Base-by-base conservation (phyloP, 2,113 vertebrate genomes). In the Microcebus tavaratra region DNA sequence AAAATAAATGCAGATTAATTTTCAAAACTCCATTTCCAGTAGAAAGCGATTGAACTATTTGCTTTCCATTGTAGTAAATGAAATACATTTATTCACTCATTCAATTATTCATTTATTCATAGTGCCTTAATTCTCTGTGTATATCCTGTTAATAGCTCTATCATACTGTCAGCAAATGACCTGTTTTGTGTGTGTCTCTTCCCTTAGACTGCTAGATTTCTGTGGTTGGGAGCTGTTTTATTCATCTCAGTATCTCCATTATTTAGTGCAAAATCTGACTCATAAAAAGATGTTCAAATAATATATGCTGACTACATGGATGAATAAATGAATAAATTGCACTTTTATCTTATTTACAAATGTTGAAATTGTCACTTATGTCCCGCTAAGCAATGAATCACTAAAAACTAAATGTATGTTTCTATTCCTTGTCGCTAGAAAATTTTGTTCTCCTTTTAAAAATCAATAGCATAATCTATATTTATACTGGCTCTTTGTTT, bases 321-420 rank as follows among this genome's bases (percentile, higher is more conserved):
- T 57, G 27, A 87, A 80, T 42, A 86, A 78, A 94, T 55, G 57
- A 42, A 94, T 55, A 63, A 42, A 83, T 79, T 87, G 34, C 36
- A 42, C 29, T 55, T 87, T 89, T 70, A 96, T 29, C 17, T 65
- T 96, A 78, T 93, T 96, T 90, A 80, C 59, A 73, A 73, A 90
- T 88, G 70, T 88, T 84, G 45, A 96, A 88, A 88, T 76, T 91
- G 27, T 21, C 92, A 92, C 61, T 63, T 83, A 80, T 90, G 81
- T 95, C 42, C 34, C 90, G 65, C 59, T 72, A 97, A 83, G 70
- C 59, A 76, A 81, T 72, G 90, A 97, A 57, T 75, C 59, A 81
- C 29, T 65, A 75, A 95, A 93, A 93, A 75, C 27, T 92, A 91
- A 89, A 95, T 91, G 91, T 79, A 83, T 53, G 21, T 50, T 90